Conservation (phyloP, 2,797 vertebrate genomes). For the Leuciscus waleckii region DNA sequence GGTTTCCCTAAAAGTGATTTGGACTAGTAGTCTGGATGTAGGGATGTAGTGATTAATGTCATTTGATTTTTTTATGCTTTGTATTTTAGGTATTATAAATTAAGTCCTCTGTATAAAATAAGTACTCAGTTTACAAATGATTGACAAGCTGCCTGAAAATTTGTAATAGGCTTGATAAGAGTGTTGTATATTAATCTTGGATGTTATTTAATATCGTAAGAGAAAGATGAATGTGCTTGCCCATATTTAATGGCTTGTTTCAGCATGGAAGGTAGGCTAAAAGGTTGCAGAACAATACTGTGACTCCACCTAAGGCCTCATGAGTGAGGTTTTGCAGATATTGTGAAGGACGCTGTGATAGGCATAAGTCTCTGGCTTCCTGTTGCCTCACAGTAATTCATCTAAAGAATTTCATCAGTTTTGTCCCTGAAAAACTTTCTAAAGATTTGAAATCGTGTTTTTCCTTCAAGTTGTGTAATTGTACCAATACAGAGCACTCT, state of each 20-base stretch:
- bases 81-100: not conserved
- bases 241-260: constrained; percentile 4
- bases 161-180: not conserved
- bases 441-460: not conserved
- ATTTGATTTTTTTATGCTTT: not conserved
- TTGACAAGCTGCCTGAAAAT: not conserved
- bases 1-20: not conserved
- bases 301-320: constrained; percentile 28
- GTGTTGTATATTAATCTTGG: not conserved
- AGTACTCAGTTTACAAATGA: not conserved
- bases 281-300: constrained; percentile 29
- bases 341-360: constrained; percentile 34
- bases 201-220: constrained; percentile 1
- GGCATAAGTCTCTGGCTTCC: constrained; percentile 30
- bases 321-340: constrained; percentile 29
- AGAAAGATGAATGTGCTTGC: not conserved
- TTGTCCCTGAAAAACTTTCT: constrained; percentile 6
- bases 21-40: not conserved
- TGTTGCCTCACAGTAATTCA: constrained; percentile 24
- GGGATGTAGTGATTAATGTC: not conserved
- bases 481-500: not conserved
- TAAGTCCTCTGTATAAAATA: not conserved
- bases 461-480: not conserved
- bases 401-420: constrained; percentile 4
- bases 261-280: not conserved